Evolutionary conservation across 2,797 vertebrate genomes (phyloP).

Genomic region (Ctenochaetus hawaiiensis): DNA sequence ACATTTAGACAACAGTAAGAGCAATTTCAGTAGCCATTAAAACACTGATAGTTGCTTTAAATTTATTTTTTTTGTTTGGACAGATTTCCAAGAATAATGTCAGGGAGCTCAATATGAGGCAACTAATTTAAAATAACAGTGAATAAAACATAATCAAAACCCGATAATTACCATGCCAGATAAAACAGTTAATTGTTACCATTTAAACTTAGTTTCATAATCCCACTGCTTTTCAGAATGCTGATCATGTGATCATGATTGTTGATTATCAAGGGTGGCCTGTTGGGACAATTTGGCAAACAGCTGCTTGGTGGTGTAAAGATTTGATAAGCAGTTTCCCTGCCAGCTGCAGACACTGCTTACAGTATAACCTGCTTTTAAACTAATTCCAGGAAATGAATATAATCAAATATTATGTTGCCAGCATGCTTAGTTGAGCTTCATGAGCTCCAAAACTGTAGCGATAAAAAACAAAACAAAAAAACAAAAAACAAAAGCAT

Average conservation of each 20-base stretch:
- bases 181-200: conserved; percentile 23
- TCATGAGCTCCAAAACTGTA: not conserved
- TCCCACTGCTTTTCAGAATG: conserved; percentile 30
- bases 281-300: conserved; percentile 55
- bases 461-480: not conserved
- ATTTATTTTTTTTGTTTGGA: conserved; percentile 41
- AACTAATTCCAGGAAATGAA: conserved; percentile 35
- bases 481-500: not conserved
- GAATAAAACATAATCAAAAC: conserved; percentile 34
- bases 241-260: conserved; percentile 46
- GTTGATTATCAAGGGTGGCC: conserved; percentile 43
- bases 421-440: conserved; percentile 19
- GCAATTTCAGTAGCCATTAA: conserved; percentile 73
- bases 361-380: conserved; percentile 31
- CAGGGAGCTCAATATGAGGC: conserved; percentile 14
- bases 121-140: conserved; percentile 11
- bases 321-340: conserved; percentile 54
- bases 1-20: conserved; percentile 85
- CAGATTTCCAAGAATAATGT: conserved; percentile 41
- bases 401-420: conserved; percentile 31
- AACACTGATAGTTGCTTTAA: conserved; percentile 64
- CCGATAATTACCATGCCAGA: conserved; percentile 21
- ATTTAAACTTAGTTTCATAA: conserved; percentile 21
- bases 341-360: conserved; percentile 52
- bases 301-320: conserved; percentile 59